Base-by-base conservation (phyloP, 2,888 invertebrate genomes). In the Nemurella pictetii region DNA sequence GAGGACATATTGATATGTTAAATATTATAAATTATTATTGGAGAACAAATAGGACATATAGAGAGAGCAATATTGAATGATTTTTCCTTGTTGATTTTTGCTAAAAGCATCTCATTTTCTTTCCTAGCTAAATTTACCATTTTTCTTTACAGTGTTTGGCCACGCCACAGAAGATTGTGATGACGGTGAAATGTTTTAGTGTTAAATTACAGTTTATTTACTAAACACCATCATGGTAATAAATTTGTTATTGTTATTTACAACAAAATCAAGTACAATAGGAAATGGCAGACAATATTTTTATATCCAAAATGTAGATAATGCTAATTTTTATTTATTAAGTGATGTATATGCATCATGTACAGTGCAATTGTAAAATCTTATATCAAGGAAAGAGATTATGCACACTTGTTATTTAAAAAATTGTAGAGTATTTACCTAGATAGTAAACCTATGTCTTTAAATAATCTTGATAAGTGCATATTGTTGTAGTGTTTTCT, bases 81-180 rank as follows among this genome's bases (percentile, higher is more conserved):
- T n/a, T n/a, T n/a, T n/a, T n/a, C n/a, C n/a, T n/a, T n/a, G n/a
- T n/a, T n/a, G n/a, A n/a, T n/a, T n/a, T n/a, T n/a, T n/a, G n/a
- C n/a, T n/a, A n/a, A n/a, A n/a, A n/a, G n/a, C n/a, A n/a, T n/a
- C n/a, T n/a, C n/a, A n/a, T n/a, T 75, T 28, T 20, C 27, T 27
- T 29, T 20, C 36, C 20, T 15, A 7, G 55, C 20, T 55, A 55
- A 72, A 77, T 85, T 81, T 86, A 84, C 3, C n/a, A n/a, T 27
- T 82, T 82, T 55, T 9, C 36, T 55, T 94, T 91, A 84, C 92
- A 97, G 97, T 95, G 87, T 98, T 98, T 91, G 98, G 97, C 83
- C 98, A 98, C 89, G 93, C 94, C 88, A 95, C 96, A 30, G 94
- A 94, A 89, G 94, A 96, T 90, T 98, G 98, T 92, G 94, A 95